phyloP scores from a whole-genome alignment of 2,888 invertebrate species.

The Cheilosia pagana region DNA sequence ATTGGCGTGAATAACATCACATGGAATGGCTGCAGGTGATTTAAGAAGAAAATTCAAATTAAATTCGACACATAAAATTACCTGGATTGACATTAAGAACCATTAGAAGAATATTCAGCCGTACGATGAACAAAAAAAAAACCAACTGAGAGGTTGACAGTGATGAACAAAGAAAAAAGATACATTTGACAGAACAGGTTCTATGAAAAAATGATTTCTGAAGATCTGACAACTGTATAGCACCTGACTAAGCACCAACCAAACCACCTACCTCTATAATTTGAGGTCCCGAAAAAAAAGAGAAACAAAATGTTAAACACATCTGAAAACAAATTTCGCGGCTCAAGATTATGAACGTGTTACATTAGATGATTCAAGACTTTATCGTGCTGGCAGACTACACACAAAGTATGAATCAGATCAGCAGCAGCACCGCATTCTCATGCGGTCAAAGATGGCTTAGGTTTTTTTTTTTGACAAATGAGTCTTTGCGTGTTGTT shows the following conservation, averaged over 20 bases:
- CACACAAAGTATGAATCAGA: slow-evolving; percentile 33
- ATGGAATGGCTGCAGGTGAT: background rate
- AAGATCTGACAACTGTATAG: background rate
- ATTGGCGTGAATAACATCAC: slow-evolving; percentile 25
- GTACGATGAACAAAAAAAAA: background rate
- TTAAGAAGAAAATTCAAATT: slow-evolving; percentile 43
- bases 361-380: slow-evolving; percentile 22
- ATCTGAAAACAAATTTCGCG: slow-evolving; percentile 25
- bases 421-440: slow-evolving; percentile 20
- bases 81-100: slow-evolving; percentile 47
- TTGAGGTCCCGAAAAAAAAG: background rate
- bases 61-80: slow-evolving; percentile 42
- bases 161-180: background rate
- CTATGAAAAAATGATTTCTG: background rate
- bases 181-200: background rate
- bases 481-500: slow-evolving; percentile 24
- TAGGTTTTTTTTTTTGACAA: slow-evolving; percentile 14
- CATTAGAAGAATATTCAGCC: slow-evolving; percentile 8
- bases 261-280: slow-evolving; percentile 10
- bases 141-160: background rate
- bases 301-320: slow-evolving; percentile 6
- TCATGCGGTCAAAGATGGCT: slow-evolving; percentile 22
- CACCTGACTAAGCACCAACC: slow-evolving; percentile 10
- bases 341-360: slow-evolving; percentile 9
- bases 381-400: background rate